Conservation (phyloP, 2,113 vertebrate genomes). For the Spilogale gracilis region DNA sequence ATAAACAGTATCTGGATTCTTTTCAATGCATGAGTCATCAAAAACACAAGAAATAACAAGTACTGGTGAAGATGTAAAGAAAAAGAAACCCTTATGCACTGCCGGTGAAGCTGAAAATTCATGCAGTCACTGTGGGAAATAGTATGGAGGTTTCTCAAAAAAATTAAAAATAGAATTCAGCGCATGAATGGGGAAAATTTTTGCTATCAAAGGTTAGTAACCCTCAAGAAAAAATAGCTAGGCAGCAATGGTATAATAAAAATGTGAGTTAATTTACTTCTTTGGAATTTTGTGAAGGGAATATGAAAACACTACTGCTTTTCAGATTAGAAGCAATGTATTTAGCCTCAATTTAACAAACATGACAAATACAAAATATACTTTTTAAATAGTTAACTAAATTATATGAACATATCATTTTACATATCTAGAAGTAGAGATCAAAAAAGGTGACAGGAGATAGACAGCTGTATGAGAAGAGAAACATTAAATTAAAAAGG, state of each 20-base stretch:
- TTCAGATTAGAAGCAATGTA: neutral
- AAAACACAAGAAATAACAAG: neutral
- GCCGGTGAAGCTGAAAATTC: neutral
- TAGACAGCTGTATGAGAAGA: neutral
- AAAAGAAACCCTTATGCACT: neutral
- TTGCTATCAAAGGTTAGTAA: neutral
- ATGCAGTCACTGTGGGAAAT: neutral
- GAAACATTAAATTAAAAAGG: slow-evolving; percentile 29
- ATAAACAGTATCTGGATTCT: neutral
- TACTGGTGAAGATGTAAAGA: neutral
- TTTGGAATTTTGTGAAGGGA: neutral
- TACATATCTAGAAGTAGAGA: neutral
- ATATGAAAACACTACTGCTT: neutral
- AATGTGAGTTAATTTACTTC: slow-evolving; percentile 22
- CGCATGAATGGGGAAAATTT: neutral
- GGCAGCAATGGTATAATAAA: slow-evolving; percentile 16
- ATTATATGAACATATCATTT: neutral
- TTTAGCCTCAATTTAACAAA: slow-evolving; percentile 28
- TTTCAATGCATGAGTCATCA: neutral
- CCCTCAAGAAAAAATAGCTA: slow-evolving; percentile 11
- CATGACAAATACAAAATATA: slow-evolving; percentile 34
- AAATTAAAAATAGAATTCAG: neutral
- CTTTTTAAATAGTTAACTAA: slow-evolving; percentile 9
- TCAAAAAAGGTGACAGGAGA: neutral
- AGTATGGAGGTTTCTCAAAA: neutral